phyloP scores from a whole-genome alignment of 2,797 vertebrate genomes.

The Phylloscopus collybita region DNA sequence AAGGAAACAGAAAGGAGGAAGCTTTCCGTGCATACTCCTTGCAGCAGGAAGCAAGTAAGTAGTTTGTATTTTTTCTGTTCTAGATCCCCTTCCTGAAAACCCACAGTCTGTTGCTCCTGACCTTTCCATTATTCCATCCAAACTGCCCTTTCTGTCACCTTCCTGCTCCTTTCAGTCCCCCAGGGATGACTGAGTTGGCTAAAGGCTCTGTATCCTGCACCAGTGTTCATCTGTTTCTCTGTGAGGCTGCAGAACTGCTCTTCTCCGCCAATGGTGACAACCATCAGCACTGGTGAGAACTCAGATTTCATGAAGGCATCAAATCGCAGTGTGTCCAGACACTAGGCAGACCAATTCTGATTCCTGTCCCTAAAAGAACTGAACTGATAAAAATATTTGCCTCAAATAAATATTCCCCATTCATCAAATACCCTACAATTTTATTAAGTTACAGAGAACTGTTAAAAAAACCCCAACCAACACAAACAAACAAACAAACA shows the following conservation, averaged over 20 bases:
- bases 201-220: rapidly evolving
- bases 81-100: background rate
- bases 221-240: background rate
- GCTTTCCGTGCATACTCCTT: background rate
- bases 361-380: background rate
- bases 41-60: background rate
- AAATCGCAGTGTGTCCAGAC: background rate
- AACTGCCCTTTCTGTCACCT: background rate
- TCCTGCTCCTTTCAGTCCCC: background rate
- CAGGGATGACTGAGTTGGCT: background rate
- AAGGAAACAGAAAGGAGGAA: rapidly evolving
- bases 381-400: background rate
- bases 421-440: background rate
- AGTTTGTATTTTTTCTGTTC: background rate
- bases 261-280: background rate
- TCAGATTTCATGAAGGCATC: background rate
- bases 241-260: background rate
- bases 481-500: background rate
- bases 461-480: background rate
- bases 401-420: background rate
- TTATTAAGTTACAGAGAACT: background rate
- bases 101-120: background rate
- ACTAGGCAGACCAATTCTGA: background rate
- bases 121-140: background rate
- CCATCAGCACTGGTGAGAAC: background rate